Evolutionary conservation across 1,140 invertebrate species (phyloP), one percentile per base, ranked within the genome.

Genomic region (Rhagoletis pomonella): DNA sequence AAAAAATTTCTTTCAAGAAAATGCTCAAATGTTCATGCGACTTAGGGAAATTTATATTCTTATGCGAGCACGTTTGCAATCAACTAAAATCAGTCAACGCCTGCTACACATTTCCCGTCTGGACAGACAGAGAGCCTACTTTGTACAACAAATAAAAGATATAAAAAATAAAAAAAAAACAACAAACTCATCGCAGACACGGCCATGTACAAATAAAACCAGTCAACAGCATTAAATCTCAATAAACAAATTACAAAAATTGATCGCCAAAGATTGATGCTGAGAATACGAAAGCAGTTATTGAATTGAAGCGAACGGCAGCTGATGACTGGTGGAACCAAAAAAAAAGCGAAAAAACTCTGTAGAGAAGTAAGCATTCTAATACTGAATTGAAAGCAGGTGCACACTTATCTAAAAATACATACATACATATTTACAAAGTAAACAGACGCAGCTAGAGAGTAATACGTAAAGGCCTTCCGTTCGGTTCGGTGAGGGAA

Each of bases 241-340:
- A 90, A 91, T 91, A 91, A 91, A 90, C 88, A 90, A 91, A 91
- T 90, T 88, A 89, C 89, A 91, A 89, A 87, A 81, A 88, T 90
- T 81, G 88, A 60, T 47, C 60, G 19, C 44, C 87, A 44, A 88
- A 90, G 90, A 91, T 91, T 90, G 90, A 90, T 91, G 73, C 73
- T 81, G 47, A 81, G 73, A 50, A 81, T 81, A 81, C 73, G 73
- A 62, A 85, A 85, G 84, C 58, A 85, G 55, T 62, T 85, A 85
- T 42, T 85, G 84, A 59, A 85, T 62, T 55, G 47, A 4, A 55
- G 44, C 17, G 67, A 73, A 9, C 65, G n/a, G 73, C 73, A 47
- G 73, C 17, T 55, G 42, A 14, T 73, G 73, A 81, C 47, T 29
- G 7, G 73, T 81, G 44, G 73, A 58, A 81, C 29, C 29, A 29